phyloP scores from a whole-genome alignment of 1,140 invertebrate species.

The Orchesella cincta region DNA sequence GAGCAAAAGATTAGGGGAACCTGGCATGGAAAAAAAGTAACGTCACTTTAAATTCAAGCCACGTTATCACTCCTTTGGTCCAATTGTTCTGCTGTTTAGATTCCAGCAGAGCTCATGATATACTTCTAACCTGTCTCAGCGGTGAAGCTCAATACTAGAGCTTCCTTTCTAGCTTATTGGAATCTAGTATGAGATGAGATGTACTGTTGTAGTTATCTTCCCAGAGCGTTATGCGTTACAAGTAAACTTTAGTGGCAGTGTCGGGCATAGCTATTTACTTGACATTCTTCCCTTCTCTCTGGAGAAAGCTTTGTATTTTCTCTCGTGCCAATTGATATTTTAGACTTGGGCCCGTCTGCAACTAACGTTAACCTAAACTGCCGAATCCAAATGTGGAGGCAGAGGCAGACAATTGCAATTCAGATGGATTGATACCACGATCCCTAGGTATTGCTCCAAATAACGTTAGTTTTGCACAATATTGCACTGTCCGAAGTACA shows the following conservation, averaged over 20 bases:
- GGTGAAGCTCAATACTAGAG: background rate
- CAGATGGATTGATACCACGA: background rate
- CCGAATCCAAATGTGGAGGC: background rate
- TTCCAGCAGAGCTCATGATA: background rate
- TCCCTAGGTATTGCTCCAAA: background rate
- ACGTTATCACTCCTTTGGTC: constrained; percentile 25
- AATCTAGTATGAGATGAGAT: background rate
- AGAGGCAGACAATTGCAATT: background rate
- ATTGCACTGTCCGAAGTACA: background rate
- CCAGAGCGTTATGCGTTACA: constrained; percentile 2
- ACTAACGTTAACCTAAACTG: constrained; percentile 1
- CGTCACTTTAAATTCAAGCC: constrained; percentile 24
- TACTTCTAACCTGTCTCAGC: too few species aligned
- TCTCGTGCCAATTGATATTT: constrained; percentile 25
- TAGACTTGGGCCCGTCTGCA: constrained; percentile 17
- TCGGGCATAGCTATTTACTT: constrained; percentile 1
- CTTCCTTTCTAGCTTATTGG: background rate
- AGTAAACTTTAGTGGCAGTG: constrained; percentile 8
- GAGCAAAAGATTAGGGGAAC: constrained; percentile 4
- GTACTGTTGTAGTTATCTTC: background rate
- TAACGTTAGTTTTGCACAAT: constrained; percentile 17
- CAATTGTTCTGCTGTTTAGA: constrained; percentile 28
- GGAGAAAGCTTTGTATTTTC: constrained; percentile 7
- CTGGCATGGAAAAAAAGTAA: constrained; percentile 3
- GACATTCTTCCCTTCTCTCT: background rate